Conservation (phyloP, 2,113 vertebrate species). For the Vicugna pacos region DNA sequence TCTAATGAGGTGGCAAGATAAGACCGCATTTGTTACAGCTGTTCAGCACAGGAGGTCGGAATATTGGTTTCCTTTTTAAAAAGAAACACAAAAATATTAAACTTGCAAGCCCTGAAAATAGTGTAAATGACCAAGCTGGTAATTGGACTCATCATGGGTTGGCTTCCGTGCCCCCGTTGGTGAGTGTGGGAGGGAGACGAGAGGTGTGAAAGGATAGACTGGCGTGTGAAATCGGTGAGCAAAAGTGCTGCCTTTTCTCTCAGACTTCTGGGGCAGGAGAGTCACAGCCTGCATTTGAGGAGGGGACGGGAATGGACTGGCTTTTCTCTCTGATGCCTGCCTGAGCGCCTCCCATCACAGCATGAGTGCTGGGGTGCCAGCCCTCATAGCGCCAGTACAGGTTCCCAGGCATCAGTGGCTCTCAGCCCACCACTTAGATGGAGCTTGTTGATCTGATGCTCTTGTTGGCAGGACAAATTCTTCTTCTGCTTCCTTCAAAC, state of each 20-base stretch:
- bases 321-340: neutral
- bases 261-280: neutral
- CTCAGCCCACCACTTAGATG: neutral
- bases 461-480: neutral
- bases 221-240: neutral
- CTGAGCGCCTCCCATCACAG: neutral
- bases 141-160: neutral
- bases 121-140: neutral
- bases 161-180: neutral
- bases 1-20: constrained; percentile 76
- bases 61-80: constrained; percentile 49
- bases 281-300: neutral
- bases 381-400: neutral
- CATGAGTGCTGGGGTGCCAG: rapidly evolving
- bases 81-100: constrained; percentile 44
- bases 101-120: neutral
- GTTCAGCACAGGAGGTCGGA: constrained; percentile 27
- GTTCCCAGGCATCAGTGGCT: neutral
- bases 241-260: neutral
- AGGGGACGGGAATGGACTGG: neutral
- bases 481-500: neutral
- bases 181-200: neutral
- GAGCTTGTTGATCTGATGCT: neutral
- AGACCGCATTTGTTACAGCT: constrained; percentile 60
- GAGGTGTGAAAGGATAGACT: neutral